Conservation (phyloP, 2,113 vertebrate genomes). For the Catharus bicknelli region DNA sequence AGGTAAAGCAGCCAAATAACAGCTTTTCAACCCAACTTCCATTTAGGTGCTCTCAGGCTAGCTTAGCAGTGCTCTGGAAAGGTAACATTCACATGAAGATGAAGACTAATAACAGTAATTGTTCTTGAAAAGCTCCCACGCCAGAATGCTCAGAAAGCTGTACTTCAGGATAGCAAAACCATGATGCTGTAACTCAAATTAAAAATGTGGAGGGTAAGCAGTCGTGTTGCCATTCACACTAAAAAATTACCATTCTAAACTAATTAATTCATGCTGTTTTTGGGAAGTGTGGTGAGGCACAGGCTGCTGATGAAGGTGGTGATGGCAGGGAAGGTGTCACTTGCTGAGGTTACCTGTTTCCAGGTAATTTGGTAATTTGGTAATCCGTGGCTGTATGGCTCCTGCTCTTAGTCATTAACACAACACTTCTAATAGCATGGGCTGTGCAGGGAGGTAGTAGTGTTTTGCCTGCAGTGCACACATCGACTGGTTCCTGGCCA, state of each 20-base stretch:
- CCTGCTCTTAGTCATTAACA: neutral
- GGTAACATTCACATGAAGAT: neutral
- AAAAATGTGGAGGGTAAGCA: neutral
- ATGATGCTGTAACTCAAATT: rapidly evolving
- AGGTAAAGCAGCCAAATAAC: neutral
- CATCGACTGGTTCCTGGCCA: neutral
- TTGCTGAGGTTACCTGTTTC: neutral
- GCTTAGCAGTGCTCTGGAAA: neutral
- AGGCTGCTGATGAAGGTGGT: neutral
- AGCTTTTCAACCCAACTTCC: neutral
- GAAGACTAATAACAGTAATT: neutral
- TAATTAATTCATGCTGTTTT: neutral
- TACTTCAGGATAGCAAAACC: neutral
- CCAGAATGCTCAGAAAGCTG: neutral
- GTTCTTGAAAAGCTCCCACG: neutral
- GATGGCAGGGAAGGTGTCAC: neutral
- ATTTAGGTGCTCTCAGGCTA: neutral
- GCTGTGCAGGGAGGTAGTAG: neutral
- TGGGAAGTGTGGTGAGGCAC: neutral
- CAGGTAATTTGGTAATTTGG: neutral
- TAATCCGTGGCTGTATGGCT: neutral
- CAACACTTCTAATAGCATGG: neutral
- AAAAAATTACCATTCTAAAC: neutral
- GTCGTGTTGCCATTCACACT: rapidly evolving
- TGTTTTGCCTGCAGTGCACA: neutral